Conservation (phyloP, 1,140 invertebrate species). For the Drosophila virilis region DNA sequence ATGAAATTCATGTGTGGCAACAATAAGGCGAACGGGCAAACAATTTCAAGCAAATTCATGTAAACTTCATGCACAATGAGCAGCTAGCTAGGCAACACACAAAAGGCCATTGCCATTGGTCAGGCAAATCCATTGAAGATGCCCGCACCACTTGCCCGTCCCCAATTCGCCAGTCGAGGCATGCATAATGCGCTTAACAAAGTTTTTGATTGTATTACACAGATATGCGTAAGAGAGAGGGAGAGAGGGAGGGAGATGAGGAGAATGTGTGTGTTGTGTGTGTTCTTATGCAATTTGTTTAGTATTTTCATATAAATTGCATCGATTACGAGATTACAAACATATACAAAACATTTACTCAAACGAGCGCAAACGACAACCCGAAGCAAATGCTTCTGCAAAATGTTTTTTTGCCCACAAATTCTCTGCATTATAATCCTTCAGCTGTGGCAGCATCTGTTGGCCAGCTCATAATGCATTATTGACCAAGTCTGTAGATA, state of each 20-base stretch:
- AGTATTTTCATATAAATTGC: conserved; percentile 69
- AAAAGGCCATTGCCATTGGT: conserved; percentile 56
- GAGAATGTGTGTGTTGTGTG: conserved; percentile 9
- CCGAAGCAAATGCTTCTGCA: not conserved
- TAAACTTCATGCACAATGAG: conserved; percentile 77
- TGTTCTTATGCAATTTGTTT: conserved; percentile 71
- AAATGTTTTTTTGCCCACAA: not conserved
- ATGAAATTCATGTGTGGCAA: conserved; percentile 34
- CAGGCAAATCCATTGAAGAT: conserved; percentile 7
- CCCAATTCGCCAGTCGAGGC: not conserved
- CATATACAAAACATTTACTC: conserved; percentile 15
- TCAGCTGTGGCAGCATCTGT: not conserved
- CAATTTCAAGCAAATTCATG: conserved; percentile 52
- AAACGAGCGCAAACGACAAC: not conserved
- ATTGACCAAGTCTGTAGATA: conserved; percentile 30
- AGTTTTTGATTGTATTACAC: conserved; percentile 72
- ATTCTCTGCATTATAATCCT: conserved; percentile 2
- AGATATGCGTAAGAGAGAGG: conserved; percentile 42
- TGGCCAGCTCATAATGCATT: conserved; percentile 37
- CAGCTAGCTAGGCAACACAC: conserved; percentile 34
- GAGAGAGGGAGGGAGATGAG: not conserved
- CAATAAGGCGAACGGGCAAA: conserved; percentile 37
- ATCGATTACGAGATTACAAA: conserved; percentile 67
- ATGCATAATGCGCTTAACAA: conserved; percentile 75
- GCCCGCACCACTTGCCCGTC: not conserved